A percentile compares a stretch with the other conserved stretches of the same genome.
Evolutionary conservation across 2,888 invertebrate genomes (phyloP).

Genomic region (Chydorus sphaericus): DNA sequence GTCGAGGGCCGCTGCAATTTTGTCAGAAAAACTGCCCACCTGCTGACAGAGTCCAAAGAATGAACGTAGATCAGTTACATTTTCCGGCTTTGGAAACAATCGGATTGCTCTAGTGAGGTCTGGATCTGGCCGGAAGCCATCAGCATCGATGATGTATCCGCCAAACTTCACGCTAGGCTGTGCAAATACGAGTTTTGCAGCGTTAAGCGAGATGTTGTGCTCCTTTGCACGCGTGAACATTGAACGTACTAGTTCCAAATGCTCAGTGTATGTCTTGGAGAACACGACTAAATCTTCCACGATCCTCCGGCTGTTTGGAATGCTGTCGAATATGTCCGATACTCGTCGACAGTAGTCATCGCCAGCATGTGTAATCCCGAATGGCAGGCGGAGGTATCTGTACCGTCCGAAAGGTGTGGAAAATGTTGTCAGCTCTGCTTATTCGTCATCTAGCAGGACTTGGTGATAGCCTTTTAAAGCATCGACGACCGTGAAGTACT

Average conservation of each 20-base stretch:
- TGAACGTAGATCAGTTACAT: slow-evolving; percentile 1
- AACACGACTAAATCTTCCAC: slow-evolving; percentile 1
- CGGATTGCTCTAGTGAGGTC: neutral
- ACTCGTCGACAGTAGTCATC: neutral
- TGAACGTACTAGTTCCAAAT: neutral
- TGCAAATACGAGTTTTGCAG: neutral
- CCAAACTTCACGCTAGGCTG: neutral
- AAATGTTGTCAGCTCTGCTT: slow-evolving; percentile 7
- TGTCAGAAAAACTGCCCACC: neutral
- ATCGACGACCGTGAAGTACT: slow-evolving; percentile 9
- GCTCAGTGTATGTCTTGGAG: neutral
- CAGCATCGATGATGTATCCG: neutral
- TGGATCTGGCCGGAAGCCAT: neutral
- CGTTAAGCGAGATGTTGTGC: neutral
- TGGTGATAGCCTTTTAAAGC: slow-evolving; percentile 12
- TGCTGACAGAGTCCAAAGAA: slow-evolving; percentile 2
- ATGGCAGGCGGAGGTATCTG: slow-evolving; percentile 1
- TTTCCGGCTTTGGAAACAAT: neutral
- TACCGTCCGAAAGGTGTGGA: slow-evolving; percentile 14
- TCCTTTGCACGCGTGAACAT: neutral
- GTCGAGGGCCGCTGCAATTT: neutral
- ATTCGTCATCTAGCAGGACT: neutral
- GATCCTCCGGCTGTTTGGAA: neutral
- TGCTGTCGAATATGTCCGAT: neutral
- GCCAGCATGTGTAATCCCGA: slow-evolving; percentile 6